These are phyloP conservation scores for Periophthalmus magnuspinnatus DNA, from an alignment of 2,797 vertebrate species.

Conservation along the genomic window DNA sequence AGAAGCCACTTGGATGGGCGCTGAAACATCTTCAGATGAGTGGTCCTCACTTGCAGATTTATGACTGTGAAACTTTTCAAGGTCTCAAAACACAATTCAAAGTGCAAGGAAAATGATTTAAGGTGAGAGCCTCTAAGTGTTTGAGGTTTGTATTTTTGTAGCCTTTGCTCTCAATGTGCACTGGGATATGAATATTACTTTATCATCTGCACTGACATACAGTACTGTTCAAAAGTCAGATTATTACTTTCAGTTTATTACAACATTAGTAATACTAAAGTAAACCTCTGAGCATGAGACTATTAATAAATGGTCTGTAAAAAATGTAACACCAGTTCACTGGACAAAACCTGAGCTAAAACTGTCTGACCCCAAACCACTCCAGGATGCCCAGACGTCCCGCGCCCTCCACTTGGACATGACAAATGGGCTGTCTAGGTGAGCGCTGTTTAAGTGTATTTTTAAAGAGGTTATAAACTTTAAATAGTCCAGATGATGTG, in stretches of 20 bases:
- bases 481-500: conserved; percentile 40
- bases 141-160: conserved; percentile 18
- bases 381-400: conserved; percentile 15
- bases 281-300: not conserved
- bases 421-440: conserved; percentile 41
- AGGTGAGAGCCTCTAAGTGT: conserved; percentile 20
- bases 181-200: not conserved
- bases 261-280: not conserved
- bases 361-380: conserved; percentile 27
- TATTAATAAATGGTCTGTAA: no score
- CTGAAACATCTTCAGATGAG: not conserved
- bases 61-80: not conserved
- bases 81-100: conserved; percentile 8
- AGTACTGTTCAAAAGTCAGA: not conserved
- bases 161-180: conserved; percentile 6
- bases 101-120: conserved; percentile 14
- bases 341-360: conserved; percentile 31
- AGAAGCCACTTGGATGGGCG: no score
- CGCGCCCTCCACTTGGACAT: conserved; percentile 40
- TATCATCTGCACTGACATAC: conserved; percentile 19
- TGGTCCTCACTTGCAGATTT: not conserved
- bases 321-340: not conserved
- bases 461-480: conserved; percentile 52
- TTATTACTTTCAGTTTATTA: not conserved
- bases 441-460: conserved; percentile 44